Conservation (phyloP, 1,140 invertebrate genomes). For the Scaptomyza montana region DNA sequence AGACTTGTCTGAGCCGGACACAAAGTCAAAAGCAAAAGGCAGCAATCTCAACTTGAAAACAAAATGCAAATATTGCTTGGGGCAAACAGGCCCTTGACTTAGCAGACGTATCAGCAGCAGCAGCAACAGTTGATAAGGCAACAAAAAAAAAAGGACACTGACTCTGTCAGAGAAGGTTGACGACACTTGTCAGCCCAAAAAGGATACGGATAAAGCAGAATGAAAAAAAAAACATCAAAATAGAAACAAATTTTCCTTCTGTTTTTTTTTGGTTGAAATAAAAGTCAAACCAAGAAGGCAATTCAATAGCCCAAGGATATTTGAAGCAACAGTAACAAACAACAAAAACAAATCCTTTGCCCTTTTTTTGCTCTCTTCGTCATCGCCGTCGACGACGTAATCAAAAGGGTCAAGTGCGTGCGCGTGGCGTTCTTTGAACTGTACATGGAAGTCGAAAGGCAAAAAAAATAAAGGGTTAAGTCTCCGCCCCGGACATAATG, state of each 20-base stretch:
- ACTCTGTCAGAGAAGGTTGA: slow-evolving; percentile 46
- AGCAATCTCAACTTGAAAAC: slow-evolving; percentile 11
- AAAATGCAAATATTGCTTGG: slow-evolving; percentile 42
- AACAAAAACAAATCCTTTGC: slow-evolving; percentile 7
- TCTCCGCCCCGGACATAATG: slow-evolving; percentile 47
- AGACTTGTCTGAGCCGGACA: slow-evolving; percentile 38
- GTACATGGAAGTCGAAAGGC: slow-evolving; percentile 10
- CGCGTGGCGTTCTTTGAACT: slow-evolving; percentile 47
- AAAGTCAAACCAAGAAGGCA: slow-evolving; percentile 38
- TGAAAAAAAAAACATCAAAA: slow-evolving; percentile 5
- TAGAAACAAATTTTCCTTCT: not conserved
- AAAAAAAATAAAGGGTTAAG: slow-evolving; percentile 57
- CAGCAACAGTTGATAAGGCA: slow-evolving; percentile 43
- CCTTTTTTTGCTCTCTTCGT: not conserved
- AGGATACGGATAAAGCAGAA: slow-evolving; percentile 7
- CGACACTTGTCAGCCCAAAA: slow-evolving; percentile 27
- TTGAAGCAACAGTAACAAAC: slow-evolving; percentile 16
- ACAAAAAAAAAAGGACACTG: slow-evolving; percentile 29
- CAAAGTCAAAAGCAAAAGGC: not conserved
- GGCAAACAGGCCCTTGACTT: slow-evolving; percentile 35
- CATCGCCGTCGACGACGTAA: not conserved
- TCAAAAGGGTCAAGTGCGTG: slow-evolving; percentile 74
- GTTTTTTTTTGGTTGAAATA: slow-evolving; percentile 22
- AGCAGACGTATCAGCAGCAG: slow-evolving; percentile 29
- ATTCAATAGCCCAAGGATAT: slow-evolving; percentile 62